Base-by-base conservation (phyloP, 2,113 vertebrate genomes). In the Laticauda laticaudata region DNA sequence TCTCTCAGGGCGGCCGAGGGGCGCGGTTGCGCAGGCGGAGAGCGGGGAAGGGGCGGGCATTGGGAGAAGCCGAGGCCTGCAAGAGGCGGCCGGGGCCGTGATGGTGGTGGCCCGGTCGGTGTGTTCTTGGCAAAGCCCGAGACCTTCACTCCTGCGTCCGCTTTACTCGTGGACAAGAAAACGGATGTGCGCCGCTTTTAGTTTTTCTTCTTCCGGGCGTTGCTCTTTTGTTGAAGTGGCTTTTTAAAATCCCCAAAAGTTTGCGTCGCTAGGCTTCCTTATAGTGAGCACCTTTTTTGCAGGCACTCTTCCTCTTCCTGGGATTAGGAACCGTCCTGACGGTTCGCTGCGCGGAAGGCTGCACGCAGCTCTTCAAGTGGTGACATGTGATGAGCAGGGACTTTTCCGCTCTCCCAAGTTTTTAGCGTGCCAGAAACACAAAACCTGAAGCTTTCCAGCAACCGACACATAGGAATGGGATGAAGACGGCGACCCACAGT, bases 21-120 rank as follows among this genome's bases (percentile, higher is more conserved):
- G 90, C 92, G 92, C 54, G 51, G 56, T 88, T 86, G 95, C 94
- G 93, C 94, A 94, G 69, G 75, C 95, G 97, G 97, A 97, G 92
- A 96, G 85, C 86, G 94, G 95, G 57, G 91, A 88, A 89, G 94
- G 90, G 94, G 54, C 61, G n/a, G 93, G 85, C 87, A 92, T 85
- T 9, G 87, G 87, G 12, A 53, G 12, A 14, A 54, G 87, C 48
- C 53, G n/a, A 9, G 10, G 10, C 21, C 18, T 86, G 85, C 26
- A 26, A 1, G 86, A 15, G 45, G 85, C 0, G 81, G 12, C 2
- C 21, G 21, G 14, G 20, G 43, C 15, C 3, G 29, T 21, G 34
- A 8, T 0, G 9, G 8, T 3, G n/a, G 0, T 2, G 43, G 12
- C 0, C 69, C 21, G 34, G 18, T 2, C 3, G 1, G 51, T 26